These are phyloP conservation scores for Diplodus puntazzo DNA, from an alignment of 2,797 vertebrate species.

Conservation along the genomic window DNA sequence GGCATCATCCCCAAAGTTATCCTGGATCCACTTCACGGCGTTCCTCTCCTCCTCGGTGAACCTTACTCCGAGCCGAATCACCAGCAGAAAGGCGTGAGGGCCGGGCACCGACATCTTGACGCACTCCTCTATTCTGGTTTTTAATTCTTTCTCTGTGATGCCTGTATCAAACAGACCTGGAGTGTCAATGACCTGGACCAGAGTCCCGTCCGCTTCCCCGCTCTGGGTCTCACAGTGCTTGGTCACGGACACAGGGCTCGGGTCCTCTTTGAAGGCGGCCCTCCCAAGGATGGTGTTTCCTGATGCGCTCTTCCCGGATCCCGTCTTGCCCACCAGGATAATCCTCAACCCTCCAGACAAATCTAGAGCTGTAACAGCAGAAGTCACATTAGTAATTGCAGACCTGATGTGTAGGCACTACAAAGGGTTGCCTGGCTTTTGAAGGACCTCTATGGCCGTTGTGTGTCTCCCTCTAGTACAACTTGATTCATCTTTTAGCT, in stretches of 20 bases:
- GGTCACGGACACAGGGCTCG: conserved; percentile 77
- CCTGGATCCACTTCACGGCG: conserved; percentile 82
- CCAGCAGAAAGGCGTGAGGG: conserved; percentile 81
- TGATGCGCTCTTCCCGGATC: conserved; percentile 82
- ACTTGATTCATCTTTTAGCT: neutral
- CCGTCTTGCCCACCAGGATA: conserved; percentile 82
- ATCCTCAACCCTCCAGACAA: conserved; percentile 76
- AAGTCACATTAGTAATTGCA: neutral
- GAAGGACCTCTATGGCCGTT: neutral
- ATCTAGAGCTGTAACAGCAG: conserved; percentile 67
- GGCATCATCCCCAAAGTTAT: conserved; percentile 81
- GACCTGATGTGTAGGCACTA: neutral
- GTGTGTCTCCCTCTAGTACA: neutral
- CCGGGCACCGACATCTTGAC: conserved; percentile 80
- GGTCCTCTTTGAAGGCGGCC: conserved; percentile 74
- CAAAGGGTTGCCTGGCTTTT: neutral
- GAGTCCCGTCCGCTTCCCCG: conserved; percentile 66
- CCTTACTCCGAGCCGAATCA: conserved; percentile 79
- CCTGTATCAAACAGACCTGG: conserved; percentile 80
- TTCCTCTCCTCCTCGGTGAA: conserved; percentile 80
- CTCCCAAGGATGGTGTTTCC: conserved; percentile 83
- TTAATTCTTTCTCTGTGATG: conserved; percentile 72
- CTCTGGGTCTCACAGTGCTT: conserved; percentile 69
- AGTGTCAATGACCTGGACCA: conserved; percentile 81
- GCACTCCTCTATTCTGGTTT: conserved; percentile 77